Base-by-base conservation (phyloP, 2,113 vertebrate species). In the Carassius gibelio region DNA sequence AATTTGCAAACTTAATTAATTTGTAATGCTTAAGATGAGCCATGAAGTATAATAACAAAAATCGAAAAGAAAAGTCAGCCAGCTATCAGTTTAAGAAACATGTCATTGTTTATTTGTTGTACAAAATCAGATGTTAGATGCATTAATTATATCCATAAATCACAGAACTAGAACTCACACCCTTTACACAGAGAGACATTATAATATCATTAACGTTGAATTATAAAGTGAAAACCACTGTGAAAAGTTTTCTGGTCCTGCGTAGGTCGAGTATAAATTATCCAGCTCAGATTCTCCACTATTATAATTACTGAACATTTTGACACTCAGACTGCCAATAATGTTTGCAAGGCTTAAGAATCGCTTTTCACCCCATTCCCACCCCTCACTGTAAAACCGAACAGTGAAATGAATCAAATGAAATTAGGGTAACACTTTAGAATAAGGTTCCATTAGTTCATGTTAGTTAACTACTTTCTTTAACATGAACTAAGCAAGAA, bases 301-400 rank as follows among this genome's bases (percentile, higher is more conserved):
- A 76, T 75, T 87, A 86, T 59, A 87, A 82, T 88, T 86, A 86
- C 72, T 52, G 45, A 85, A 34, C 13, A 11, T 77, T 89, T 69
- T 4, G 23, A 80, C 78, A 59, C 57, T 80, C 71, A 83, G 52
- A 78, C 82, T 82, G 80, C 82, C 38, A 79, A 64, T 74, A 75
- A 83, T 81, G 85, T 84, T 78, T 68, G 75, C 61, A 59, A 30
- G 84, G 72, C 78, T 87, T 85, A 82, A 76, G 75, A 8, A 71
- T 83, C 81, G 77, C 86, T 87, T 87, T 87, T 69, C 30, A 50
- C 34, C 84, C 87, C 83, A 86, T 84, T 85, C 75, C 55, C 66
- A 72, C 75, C 81, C 30, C 55, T 26, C 26, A 26, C 26, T 26
- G 26, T 26, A 26, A 26, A 26, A 26, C 26, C 26, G 26, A 26